Percentiles rank a stretch among this genome's conserved stretches.
These are phyloP conservation scores for Cygnus atratus DNA, from an alignment of 2,113 vertebrate species.

Conservation along the genomic window DNA sequence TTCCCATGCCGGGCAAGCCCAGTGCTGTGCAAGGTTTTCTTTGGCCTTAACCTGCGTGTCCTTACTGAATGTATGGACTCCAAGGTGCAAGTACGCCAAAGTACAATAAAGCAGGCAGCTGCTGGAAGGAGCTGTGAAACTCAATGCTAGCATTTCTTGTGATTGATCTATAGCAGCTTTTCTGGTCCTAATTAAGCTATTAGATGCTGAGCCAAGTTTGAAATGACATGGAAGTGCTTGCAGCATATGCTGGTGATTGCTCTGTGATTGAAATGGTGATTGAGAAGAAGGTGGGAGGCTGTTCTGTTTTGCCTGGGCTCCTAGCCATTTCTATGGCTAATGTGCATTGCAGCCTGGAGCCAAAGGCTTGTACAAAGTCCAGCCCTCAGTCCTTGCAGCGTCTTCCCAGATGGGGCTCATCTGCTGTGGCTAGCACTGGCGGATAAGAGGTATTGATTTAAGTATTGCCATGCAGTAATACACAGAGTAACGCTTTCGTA, in stretches of 20 bases:
- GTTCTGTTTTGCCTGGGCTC: background rate
- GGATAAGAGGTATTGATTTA: background rate
- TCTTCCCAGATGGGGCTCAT: background rate
- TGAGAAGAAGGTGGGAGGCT: background rate
- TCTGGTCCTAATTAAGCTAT: background rate
- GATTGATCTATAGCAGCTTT: conserved; percentile 33
- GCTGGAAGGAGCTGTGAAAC: background rate
- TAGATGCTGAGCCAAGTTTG: conserved; percentile 10
- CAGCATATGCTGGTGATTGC: background rate
- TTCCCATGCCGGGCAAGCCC: background rate
- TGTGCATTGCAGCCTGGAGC: background rate
- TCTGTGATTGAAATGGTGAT: conserved; percentile 1
- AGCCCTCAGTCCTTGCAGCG: background rate
- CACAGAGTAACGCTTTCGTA: background rate
- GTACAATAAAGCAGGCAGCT: background rate
- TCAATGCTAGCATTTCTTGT: background rate
- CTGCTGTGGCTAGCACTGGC: background rate
- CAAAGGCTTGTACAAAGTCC: background rate
- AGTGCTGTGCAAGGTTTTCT: background rate
- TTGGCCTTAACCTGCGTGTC: background rate
- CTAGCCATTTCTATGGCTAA: background rate
- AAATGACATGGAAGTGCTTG: background rate
- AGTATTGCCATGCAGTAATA: background rate
- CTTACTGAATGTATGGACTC: background rate
- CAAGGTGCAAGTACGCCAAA: background rate